Conservation (phyloP, 2,797 vertebrate genomes). For the Tokudaia muenninki region DNA sequence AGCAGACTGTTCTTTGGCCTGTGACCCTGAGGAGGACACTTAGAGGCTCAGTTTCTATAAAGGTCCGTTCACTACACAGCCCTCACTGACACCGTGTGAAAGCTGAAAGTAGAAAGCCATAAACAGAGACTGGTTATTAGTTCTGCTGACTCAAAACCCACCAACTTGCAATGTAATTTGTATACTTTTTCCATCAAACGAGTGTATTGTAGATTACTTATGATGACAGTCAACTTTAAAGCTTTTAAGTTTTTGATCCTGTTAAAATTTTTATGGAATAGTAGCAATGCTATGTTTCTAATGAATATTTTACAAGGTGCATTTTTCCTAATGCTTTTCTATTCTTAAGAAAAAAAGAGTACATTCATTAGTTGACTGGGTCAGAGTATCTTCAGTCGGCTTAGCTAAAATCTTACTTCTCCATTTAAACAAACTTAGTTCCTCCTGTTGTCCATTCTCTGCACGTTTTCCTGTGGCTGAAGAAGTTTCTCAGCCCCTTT, state of each 20-base stretch:
- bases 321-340: slow-evolving; percentile 23
- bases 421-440: neutral
- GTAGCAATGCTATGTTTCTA: neutral
- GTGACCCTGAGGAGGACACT: slow-evolving; percentile 64
- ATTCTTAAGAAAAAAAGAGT: neutral
- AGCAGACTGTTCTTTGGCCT: neutral
- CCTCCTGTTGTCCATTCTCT: neutral
- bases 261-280: neutral
- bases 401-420: neutral
- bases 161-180: neutral
- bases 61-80: neutral
- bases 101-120: neutral
- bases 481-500: neutral
- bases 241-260: neutral
- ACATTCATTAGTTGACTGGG: slow-evolving; percentile 8
- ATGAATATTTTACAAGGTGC: neutral
- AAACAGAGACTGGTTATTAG: neutral
- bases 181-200: neutral
- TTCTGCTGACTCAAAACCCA: neutral
- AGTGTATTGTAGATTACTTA: neutral
- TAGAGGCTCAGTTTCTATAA: neutral
- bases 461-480: neutral
- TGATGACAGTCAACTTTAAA: neutral
- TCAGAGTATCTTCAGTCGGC: neutral
- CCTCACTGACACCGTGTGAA: neutral